Conservation (phyloP, 2,113 vertebrate species). For the Chionomys nivalis region DNA sequence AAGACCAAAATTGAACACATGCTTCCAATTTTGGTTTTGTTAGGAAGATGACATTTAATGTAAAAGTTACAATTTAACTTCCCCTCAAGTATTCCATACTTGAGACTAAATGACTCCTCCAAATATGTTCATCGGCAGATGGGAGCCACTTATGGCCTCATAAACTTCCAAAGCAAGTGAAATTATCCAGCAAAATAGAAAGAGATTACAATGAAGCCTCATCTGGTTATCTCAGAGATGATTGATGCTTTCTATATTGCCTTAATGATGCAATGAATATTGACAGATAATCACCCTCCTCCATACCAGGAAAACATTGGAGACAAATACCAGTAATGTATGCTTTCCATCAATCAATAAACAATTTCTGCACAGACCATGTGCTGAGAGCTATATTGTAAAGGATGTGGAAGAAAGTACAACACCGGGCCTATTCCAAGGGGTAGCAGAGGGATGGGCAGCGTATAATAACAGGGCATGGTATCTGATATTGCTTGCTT, state of each 20-base stretch:
- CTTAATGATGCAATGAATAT: constrained; percentile 67
- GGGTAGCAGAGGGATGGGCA: neutral
- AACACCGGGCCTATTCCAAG: neutral
- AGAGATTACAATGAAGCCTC: constrained; percentile 67
- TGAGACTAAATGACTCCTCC: constrained; percentile 77
- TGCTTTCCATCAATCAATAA: constrained; percentile 67
- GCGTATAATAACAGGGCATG: neutral
- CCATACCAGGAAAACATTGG: constrained; percentile 20
- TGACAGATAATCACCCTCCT: constrained; percentile 72
- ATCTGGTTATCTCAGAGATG: constrained; percentile 76
- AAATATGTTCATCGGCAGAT: constrained; percentile 80
- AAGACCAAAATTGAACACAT: constrained; percentile 76
- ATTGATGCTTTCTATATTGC: constrained; percentile 40
- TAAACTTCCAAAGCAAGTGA: constrained; percentile 81
- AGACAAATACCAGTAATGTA: constrained; percentile 33
- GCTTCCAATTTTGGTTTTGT: constrained; percentile 80
- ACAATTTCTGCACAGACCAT: constrained; percentile 29
- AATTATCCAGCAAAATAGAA: constrained; percentile 79
- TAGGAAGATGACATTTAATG: constrained; percentile 79
- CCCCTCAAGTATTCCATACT: constrained; percentile 78
- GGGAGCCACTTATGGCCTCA: constrained; percentile 78
- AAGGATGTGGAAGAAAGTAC: neutral
- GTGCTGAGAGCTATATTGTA: neutral
- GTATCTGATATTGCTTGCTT: neutral
- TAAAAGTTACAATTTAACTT: constrained; percentile 81